A percentile compares a stretch with the other conserved stretches of the same genome.
These are phyloP conservation scores for Drosophila rhopaloa DNA, from an alignment of 1,140 invertebrate species.

Conservation along the genomic window DNA sequence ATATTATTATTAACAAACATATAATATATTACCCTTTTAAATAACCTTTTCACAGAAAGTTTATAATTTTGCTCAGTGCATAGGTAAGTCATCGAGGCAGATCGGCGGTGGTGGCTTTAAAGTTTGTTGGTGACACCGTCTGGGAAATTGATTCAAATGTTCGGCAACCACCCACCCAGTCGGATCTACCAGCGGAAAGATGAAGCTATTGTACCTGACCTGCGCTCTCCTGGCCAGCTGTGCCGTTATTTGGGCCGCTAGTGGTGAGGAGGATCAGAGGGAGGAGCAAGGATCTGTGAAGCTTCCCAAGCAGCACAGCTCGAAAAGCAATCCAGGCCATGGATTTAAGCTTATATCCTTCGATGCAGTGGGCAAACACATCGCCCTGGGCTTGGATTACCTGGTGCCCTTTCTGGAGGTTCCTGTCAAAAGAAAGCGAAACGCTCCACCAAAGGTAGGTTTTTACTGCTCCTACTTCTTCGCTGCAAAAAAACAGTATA, in stretches of 20 bases:
- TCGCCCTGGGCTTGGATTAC: slow-evolving; percentile 69
- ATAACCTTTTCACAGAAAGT: neutral
- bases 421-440: slow-evolving; percentile 61
- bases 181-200: slow-evolving; percentile 45
- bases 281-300: neutral
- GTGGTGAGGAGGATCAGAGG: slow-evolving; percentile 16
- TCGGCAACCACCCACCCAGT: slow-evolving; percentile 22
- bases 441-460: slow-evolving; percentile 55
- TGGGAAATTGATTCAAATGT: slow-evolving; percentile 39
- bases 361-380: slow-evolving; percentile 59
- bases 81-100: neutral
- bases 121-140: slow-evolving; percentile 17
- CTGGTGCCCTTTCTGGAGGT: slow-evolving; percentile 73
- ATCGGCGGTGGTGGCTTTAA: neutral
- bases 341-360: slow-evolving; percentile 65
- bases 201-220: slow-evolving; percentile 39
- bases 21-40: too few relatives aligned
- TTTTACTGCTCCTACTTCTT: too few relatives aligned
- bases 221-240: slow-evolving; percentile 34
- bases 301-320: slow-evolving; percentile 9
- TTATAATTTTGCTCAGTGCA: slow-evolving; percentile 3
- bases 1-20: too few relatives aligned
- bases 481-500: too few relatives aligned
- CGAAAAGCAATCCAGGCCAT: slow-evolving; percentile 9
- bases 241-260: slow-evolving; percentile 32